phyloP scores from a whole-genome alignment of 1,140 invertebrate genomes.

The Drosophila parvula region DNA sequence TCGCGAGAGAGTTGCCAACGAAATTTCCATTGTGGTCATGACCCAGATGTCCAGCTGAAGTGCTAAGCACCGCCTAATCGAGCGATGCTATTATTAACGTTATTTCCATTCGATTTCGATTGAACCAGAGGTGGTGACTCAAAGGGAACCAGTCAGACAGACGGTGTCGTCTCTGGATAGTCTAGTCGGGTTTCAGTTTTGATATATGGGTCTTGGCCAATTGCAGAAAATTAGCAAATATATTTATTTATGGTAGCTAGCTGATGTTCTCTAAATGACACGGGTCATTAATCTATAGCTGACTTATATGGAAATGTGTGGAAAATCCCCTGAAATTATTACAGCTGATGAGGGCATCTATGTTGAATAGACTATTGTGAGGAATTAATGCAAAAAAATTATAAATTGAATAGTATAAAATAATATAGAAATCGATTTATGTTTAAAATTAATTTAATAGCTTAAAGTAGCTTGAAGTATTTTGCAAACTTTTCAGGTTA shows the following conservation, averaged over 20 bases:
- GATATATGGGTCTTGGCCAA: slow-evolving; percentile 50
- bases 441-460: neutral
- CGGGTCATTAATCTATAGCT: slow-evolving; percentile 25
- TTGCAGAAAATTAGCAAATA: slow-evolving; percentile 27
- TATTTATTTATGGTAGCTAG: slow-evolving; percentile 29
- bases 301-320: neutral
- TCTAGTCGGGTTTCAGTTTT: slow-evolving; percentile 28
- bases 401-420: neutral
- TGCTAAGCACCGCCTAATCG: slow-evolving; percentile 68
- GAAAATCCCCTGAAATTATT: neutral
- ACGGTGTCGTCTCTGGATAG: slow-evolving; percentile 18
- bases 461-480: neutral
- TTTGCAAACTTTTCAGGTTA: neutral
- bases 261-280: slow-evolving; percentile 25
- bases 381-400: neutral
- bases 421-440: neutral
- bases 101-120: slow-evolving; percentile 45
- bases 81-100: slow-evolving; percentile 52
- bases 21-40: slow-evolving; percentile 72
- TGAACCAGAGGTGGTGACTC: slow-evolving; percentile 14
- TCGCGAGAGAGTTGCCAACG: slow-evolving; percentile 33
- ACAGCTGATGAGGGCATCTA: neutral
- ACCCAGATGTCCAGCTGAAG: slow-evolving; percentile 72
- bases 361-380: no score
- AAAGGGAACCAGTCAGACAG: slow-evolving; percentile 28